Conservation (phyloP, 2,113 vertebrate genomes). For the Poeciliopsis prolifica region DNA sequence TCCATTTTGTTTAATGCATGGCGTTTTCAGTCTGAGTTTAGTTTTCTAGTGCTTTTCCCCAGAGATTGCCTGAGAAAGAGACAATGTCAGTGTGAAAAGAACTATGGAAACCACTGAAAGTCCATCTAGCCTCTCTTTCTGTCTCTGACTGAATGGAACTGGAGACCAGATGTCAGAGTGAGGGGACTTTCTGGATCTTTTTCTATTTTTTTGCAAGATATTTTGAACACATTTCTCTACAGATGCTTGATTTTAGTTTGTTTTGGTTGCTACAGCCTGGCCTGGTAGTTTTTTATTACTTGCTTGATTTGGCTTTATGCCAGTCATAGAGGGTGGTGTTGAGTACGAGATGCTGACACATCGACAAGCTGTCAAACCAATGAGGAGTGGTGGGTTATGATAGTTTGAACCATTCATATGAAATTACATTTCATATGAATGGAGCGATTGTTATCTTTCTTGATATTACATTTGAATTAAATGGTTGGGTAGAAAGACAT, state of each 20-base stretch:
- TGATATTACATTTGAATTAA: no score
- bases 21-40: background rate
- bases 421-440: no score
- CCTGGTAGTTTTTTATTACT: background rate
- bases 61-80: conserved; percentile 46
- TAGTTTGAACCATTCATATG: no score
- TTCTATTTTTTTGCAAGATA: background rate
- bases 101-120: conserved; percentile 48
- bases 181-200: background rate
- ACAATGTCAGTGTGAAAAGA: conserved; percentile 44
- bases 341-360: background rate
- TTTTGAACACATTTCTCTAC: background rate
- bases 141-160: background rate
- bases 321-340: background rate
- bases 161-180: background rate
- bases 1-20: conserved; percentile 38
- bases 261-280: background rate
- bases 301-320: background rate
- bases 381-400: background rate
- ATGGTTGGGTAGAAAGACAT: no score
- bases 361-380: background rate
- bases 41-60: conserved; percentile 33
- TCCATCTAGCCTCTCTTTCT: background rate
- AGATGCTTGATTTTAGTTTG: background rate
- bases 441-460: no score